phyloP scores from a whole-genome alignment of 2,113 vertebrate genomes.

The Tachuris rubrigastra region DNA sequence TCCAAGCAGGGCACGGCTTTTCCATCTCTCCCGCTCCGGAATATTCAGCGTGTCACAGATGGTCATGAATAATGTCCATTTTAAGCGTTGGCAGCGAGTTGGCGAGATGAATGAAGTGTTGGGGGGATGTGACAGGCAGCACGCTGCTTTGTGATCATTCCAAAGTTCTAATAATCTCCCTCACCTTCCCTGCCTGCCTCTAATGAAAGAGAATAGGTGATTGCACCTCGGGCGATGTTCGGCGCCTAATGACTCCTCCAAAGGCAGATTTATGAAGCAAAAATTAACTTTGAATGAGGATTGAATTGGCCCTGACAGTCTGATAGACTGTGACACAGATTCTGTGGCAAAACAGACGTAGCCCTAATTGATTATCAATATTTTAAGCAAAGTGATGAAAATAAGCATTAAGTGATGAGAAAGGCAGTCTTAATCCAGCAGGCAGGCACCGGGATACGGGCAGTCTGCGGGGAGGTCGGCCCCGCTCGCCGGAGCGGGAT shows the following conservation, averaged over 20 bases:
- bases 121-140: conserved; percentile 99
- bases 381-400: conserved; percentile 99
- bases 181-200: conserved; percentile 98
- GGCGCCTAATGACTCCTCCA: conserved; percentile 97
- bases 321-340: conserved; percentile 97
- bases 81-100: conserved; percentile 89
- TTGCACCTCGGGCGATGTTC: conserved; percentile 98
- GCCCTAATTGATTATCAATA: conserved; percentile 99
- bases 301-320: conserved; percentile 97
- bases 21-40: conserved; percentile 82
- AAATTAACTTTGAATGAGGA: conserved; percentile 97
- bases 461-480: conserved; percentile 67
- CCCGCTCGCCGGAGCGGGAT: conserved; percentile 47
- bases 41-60: conserved; percentile 95
- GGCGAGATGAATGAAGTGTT: conserved; percentile 99
- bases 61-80: conserved; percentile 99
- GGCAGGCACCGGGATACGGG: conserved; percentile 71
- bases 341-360: conserved; percentile 99
- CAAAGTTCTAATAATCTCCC: conserved; percentile 99
- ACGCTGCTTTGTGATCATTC: conserved; percentile 99
- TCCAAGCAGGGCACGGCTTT: conserved; percentile 78
- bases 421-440: conserved; percentile 86
- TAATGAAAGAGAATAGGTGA: conserved; percentile 99
- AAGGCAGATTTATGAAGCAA: conserved; percentile 94
- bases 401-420: conserved; percentile 99